Evolutionary conservation across 2,888 invertebrate species (phyloP).

Genomic region (Lissocephala sabroskyi): DNA sequence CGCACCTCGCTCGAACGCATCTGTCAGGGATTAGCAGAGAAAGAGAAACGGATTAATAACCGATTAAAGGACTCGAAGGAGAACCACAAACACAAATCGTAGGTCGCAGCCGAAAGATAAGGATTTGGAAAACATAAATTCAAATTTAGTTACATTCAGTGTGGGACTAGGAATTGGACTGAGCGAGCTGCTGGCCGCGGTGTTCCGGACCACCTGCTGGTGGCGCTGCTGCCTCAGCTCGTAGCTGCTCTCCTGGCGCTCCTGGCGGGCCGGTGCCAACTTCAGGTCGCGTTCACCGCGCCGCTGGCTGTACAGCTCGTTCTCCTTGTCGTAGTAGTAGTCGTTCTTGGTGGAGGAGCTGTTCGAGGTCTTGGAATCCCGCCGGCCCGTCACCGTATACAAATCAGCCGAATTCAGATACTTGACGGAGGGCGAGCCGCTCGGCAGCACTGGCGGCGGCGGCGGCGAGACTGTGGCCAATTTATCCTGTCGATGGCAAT

Average conservation of each 20-base stretch:
- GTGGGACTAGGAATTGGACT: constrained; percentile 71
- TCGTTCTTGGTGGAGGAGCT: constrained; percentile 65
- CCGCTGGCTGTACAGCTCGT: constrained; percentile 66
- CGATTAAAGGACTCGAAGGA: constrained; percentile 9
- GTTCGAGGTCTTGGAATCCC: constrained; percentile 63
- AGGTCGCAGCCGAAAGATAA: not conserved
- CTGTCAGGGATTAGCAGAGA: no score
- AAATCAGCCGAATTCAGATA: constrained; percentile 67
- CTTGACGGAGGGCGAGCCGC: constrained; percentile 63
- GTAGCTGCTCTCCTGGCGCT: constrained; percentile 56
- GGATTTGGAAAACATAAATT: not conserved
- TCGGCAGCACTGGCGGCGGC: constrained; percentile 46
- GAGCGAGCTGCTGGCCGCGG: constrained; percentile 47
- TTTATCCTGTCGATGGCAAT: constrained; percentile 61
- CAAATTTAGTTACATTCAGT: constrained; percentile 71
- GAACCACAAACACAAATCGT: constrained; percentile 6
- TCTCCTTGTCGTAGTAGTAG: constrained; percentile 72
- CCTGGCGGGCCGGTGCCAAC: constrained; percentile 67
- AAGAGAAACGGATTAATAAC: no score
- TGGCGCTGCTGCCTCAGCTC: constrained; percentile 28
- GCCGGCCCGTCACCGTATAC: constrained; percentile 62
- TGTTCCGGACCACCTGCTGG: constrained; percentile 28
- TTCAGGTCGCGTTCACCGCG: constrained; percentile 62
- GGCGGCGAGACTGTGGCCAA: constrained; percentile 49
- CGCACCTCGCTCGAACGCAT: constrained; percentile 70